These are phyloP conservation scores for Atractosteus spatula DNA, from an alignment of 2,113 vertebrate genomes.

Conservation along the genomic window DNA sequence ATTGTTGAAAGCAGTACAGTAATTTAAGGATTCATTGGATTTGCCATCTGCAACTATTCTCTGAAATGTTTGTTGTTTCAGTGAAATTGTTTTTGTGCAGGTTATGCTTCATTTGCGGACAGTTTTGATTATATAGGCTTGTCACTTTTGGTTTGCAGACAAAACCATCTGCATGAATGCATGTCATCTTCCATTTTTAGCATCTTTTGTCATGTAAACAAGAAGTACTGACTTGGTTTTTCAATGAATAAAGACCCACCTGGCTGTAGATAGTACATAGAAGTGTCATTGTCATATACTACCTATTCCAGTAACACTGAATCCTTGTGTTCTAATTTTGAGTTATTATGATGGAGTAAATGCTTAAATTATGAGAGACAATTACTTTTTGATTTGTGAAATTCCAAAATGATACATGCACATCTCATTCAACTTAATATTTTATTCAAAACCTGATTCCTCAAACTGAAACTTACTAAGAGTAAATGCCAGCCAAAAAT, in stretches of 20 bases:
- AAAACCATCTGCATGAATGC: slow-evolving; percentile 32
- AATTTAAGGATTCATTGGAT: slow-evolving; percentile 24
- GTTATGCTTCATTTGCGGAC: slow-evolving; percentile 28
- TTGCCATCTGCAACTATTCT: slow-evolving; percentile 56
- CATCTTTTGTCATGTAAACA: background rate
- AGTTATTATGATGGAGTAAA: too few relatives aligned
- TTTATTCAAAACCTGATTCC: too few relatives aligned
- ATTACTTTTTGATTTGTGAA: too few relatives aligned
- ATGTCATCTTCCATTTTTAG: background rate
- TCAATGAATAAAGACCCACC: background rate
- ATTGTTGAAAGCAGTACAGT: slow-evolving; percentile 32
- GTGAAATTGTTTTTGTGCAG: slow-evolving; percentile 42
- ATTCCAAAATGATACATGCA: too few relatives aligned
- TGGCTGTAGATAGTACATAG: background rate
- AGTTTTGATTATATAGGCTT: slow-evolving; percentile 50
- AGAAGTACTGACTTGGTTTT: background rate
- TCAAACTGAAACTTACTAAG: too few relatives aligned
- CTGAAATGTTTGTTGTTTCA: slow-evolving; percentile 51
- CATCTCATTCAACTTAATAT: too few relatives aligned
- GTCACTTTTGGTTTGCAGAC: slow-evolving; percentile 36
- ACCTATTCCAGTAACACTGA: too few relatives aligned
- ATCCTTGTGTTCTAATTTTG: too few relatives aligned
- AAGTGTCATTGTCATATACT: too few relatives aligned
- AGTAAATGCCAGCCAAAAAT: too few relatives aligned
- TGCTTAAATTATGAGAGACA: too few relatives aligned